Base-by-base conservation (phyloP, 1,140 invertebrate species). In the Papilio dardanus region DNA sequence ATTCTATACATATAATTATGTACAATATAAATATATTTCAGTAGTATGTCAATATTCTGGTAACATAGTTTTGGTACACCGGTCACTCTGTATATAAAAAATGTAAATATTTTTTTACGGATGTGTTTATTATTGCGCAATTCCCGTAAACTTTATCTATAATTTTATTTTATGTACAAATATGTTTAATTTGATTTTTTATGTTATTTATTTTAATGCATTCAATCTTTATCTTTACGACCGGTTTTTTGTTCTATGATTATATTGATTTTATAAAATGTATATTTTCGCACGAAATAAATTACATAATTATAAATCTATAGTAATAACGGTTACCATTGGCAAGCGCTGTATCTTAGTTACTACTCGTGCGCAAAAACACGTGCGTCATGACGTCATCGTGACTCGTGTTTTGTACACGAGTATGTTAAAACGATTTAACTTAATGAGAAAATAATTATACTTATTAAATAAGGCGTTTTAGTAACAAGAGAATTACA, bases 1-100 rank as follows among this genome's bases (percentile, higher is more conserved):
- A 40, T 68, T 69, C 21, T 69, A 69, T 40, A 69, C 35, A 24
- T 2, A 69, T 69, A 31, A 73, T 58, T 54, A 73, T 73, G 71
- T 73, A 73, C 71, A 73, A 58, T 31, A 77, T 54, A 74, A 71
- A 69, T 69, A 58, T 74, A 68, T 33, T 68, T 24, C 40, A 24
- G 40, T 62, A 74, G 33, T 66, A 76, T 74, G 35, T 78, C 50
- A 50, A 78, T 71, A 16, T 76, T 73, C 67, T 84, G 83, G 85
- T 85, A 87, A 90, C 86, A 83, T 80, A 81, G 80, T 83, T 87
- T 88, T 88, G 86, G 83, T 85, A 83, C 83, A 82, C 74, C 77
- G 74, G 81, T 81, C 76, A 83, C 79, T 79, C 66, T 80, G 76
- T 78, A 65, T 68, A 75, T 79, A 37, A 73, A 69, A 69, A 67